Evolutionary conservation across 1,140 invertebrate species (phyloP), one percentile per base, ranked within the genome.

Genomic region (Marisa cornuarietis): DNA sequence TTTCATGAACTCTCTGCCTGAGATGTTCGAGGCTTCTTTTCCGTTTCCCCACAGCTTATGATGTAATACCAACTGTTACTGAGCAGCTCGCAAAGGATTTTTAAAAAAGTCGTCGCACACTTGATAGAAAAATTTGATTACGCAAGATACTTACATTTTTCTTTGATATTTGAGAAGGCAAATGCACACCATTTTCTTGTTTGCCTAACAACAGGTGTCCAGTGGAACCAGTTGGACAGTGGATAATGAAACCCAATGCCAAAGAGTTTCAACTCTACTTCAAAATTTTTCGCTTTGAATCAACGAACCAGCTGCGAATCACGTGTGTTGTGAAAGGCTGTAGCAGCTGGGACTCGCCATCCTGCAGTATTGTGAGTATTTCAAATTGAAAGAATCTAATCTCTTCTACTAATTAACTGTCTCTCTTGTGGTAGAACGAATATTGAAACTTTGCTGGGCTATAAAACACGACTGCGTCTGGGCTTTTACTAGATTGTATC

Each of bases 231-330:
- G 76, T 77, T 13, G 76, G 76, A 16, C 76, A 77, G 76, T 77
- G 76, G 76, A 77, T 77, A 13, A 77, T 77, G 76, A 77, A 77
- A 51, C 76, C 76, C 16, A 77, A 77, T 65, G 76, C 76, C 51
- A 77, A 77, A 51, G 76, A 77, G 10, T 77, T 77, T 51, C 76
- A 77, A n/a, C 76, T 77, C 2, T 77, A 77, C 49, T 77, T 77
- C 63, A 77, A 77, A 24, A 77, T 77, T 65, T 77, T 77, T 22
- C 76, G 76, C 22, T 77, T 77, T 49, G 76, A 77, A 49, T 49
- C 65, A 52, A 77, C 76, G 24, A 77, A 77, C 65, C 63, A 77
- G 76, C 76, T 77, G 11, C 65, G 76, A 5, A 77, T 77, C 76
- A 77, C 76, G n/a, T 77, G 76, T 22, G 76, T 77, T 14, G 76